Percentiles rank a stretch among this genome's conserved stretches.
These are phyloP conservation scores for Stylophora pistillata DNA, from an alignment of 64 coral and sea anemone species.

Conservation along the genomic window DNA sequence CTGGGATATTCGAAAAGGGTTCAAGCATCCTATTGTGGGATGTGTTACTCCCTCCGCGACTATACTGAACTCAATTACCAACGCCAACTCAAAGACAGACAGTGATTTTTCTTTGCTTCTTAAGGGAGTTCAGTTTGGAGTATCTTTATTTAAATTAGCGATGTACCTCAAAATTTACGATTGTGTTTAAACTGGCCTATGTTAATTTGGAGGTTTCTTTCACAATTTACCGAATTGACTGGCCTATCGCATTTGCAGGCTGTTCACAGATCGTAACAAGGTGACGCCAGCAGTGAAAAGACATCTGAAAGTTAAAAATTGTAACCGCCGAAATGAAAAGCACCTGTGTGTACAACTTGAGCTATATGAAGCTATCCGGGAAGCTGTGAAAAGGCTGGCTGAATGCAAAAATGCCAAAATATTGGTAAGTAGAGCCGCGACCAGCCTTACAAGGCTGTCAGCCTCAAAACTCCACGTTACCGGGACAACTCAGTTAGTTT, in stretches of 20 bases:
- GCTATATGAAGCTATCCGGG: constrained; percentile 28
- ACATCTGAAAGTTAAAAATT: constrained; percentile 57
- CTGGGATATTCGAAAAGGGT: too few relatives aligned
- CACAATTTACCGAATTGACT: not conserved
- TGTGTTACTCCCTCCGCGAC: too few relatives aligned
- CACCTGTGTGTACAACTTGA: constrained; percentile 59
- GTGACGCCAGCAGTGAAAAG: constrained; percentile 33
- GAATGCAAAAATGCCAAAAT: constrained; percentile 37
- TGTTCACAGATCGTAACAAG: constrained; percentile 67
- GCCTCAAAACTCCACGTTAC: not conserved
- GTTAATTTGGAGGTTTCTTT: too few relatives aligned
- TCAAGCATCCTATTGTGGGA: too few relatives aligned
- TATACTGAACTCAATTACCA: too few relatives aligned
- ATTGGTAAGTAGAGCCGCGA: constrained; percentile 50
- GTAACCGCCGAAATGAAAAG: not conserved
- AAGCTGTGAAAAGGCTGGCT: constrained; percentile 25
- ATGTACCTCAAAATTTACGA: too few relatives aligned
- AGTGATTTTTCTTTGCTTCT: too few relatives aligned
- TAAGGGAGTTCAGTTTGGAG: too few relatives aligned
- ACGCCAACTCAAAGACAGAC: too few relatives aligned
- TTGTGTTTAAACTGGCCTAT: too few relatives aligned
- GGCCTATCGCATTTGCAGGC: not conserved
- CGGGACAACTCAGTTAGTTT: too few relatives aligned
- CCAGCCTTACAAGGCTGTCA: not conserved
- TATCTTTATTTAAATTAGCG: too few relatives aligned